Evolutionary conservation across 2,113 vertebrate genomes (phyloP), one percentile per base, ranked within the genome.

Genomic region (Scomber japonicus): DNA sequence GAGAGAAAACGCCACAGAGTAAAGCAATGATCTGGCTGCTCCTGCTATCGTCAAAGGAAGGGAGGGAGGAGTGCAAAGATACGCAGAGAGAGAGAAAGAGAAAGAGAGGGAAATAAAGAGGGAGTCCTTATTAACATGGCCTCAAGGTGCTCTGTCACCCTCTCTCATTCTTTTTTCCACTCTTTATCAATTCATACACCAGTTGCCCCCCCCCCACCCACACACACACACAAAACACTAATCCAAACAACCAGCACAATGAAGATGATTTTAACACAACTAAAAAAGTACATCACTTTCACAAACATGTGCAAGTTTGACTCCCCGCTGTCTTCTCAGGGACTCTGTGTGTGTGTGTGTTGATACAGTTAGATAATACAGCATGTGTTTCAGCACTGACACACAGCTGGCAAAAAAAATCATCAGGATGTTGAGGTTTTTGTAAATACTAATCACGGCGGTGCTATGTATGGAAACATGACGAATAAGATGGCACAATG

Each of bases 1-100:
- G 53, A 82, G 64, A 82, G 73, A 82, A 70, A 82, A 83, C 35
- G 30, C 77, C 81, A 77, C 77, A 62, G 82, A 87, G 64, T 81
- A 90, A 92, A 85, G 91, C 88, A 90, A 91, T 87, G 87, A 91
- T 91, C 85, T 88, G 87, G 88, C 85, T 68, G 66, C 76, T 91
- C 73, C 82, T 10, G 56, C 74, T 78, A 86, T 89, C 69, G 67
- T 86, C 88, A 63, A 92, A 87, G 90, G 88, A 92, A 91, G 83
- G 81, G 75, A 89, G 89, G 82, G 81, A 81, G 73, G 82, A 88
- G 76, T 13, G 53, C 45, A 72, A 55, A 76, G 67, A 83, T 59
- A 62, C 30, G 12, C 7, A 60, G 57, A 77, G 46, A 54, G 21
- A 21, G 78, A 40, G 35, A 40, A 57, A 3, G n/a, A 48, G 75